Conservation (phyloP, 2,888 invertebrate species). For the Drosophila anomelani region DNA sequence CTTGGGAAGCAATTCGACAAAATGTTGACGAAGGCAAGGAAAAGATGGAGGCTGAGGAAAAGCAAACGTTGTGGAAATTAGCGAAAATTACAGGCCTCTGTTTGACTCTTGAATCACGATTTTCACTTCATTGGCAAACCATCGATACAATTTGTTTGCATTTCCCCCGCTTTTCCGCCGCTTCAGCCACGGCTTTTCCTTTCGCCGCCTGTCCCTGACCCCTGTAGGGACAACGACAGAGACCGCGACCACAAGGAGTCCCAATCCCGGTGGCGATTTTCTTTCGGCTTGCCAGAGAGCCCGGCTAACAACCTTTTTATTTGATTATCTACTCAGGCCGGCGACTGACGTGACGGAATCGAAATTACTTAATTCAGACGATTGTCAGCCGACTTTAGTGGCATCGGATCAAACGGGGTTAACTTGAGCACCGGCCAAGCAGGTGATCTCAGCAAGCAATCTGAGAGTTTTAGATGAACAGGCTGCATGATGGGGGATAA, state of each 20-base stretch:
- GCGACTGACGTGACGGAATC: constrained; percentile 46
- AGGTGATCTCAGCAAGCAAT: constrained; percentile 19
- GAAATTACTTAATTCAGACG: constrained; percentile 58
- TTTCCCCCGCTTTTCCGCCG: constrained; percentile 14
- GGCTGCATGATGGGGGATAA: background rate
- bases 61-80: constrained; percentile 54
- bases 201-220: constrained; percentile 52
- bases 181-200: constrained; percentile 11
- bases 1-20: constrained; percentile 51
- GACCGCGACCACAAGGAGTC: constrained; percentile 31
- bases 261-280: constrained; percentile 41
- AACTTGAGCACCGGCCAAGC: constrained; percentile 24
- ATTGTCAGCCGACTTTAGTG: constrained; percentile 41
- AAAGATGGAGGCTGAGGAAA: constrained; percentile 5
- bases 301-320: constrained; percentile 44
- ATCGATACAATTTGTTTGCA: constrained; percentile 51
- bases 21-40: constrained; percentile 41
- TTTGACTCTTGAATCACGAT: constrained; percentile 55
- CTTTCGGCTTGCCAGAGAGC: constrained; percentile 29
- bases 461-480: background rate
- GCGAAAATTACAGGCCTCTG: constrained; percentile 56
- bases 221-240: constrained; percentile 34
- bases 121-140: constrained; percentile 54
- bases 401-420: constrained; percentile 47
- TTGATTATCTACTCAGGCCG: constrained; percentile 44